These are phyloP conservation scores for Oscheius myriophilus DNA, from an alignment of 2,888 invertebrate genomes.

Conservation along the genomic window DNA sequence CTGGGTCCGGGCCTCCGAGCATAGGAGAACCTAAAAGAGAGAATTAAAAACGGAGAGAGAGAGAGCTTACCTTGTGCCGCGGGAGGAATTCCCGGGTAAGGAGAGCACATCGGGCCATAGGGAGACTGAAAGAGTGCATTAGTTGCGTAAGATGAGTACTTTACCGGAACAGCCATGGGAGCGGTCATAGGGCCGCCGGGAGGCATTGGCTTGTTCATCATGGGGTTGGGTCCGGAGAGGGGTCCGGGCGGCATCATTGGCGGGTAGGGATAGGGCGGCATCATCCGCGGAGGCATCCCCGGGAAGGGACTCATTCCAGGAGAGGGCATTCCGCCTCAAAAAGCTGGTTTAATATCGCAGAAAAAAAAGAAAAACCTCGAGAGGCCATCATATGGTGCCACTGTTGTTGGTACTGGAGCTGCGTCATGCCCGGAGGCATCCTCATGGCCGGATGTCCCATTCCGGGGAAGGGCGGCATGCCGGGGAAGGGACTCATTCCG, in stretches of 20 bases:
- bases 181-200: slow-evolving; percentile 2
- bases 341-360: not conserved
- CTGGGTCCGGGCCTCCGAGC: not conserved
- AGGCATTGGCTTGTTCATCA: not conserved
- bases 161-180: not conserved
- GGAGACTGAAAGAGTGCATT: not conserved
- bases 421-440: too few species aligned
- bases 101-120: not conserved
- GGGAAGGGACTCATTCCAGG: too few species aligned
- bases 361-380: not conserved
- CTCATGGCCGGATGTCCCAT: too few species aligned
- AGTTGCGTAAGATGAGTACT: not conserved
- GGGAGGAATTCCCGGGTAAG: not conserved
- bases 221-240: slow-evolving; percentile 6
- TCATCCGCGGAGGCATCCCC: not conserved
- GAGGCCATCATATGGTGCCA: not conserved
- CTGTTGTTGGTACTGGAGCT: slow-evolving; percentile 1
- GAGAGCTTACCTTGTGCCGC: not conserved
- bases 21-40: not conserved
- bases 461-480: too few species aligned
- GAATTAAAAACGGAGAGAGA: not conserved
- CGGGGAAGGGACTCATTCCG: too few species aligned
- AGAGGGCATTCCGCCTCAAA: too few species aligned
- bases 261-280: not conserved
- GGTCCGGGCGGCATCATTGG: slow-evolving; percentile 8